Percentiles rank a stretch among this genome's conserved stretches.
phyloP scores from a whole-genome alignment of 1,140 invertebrate genomes.

The Drosophila prosaltans region DNA sequence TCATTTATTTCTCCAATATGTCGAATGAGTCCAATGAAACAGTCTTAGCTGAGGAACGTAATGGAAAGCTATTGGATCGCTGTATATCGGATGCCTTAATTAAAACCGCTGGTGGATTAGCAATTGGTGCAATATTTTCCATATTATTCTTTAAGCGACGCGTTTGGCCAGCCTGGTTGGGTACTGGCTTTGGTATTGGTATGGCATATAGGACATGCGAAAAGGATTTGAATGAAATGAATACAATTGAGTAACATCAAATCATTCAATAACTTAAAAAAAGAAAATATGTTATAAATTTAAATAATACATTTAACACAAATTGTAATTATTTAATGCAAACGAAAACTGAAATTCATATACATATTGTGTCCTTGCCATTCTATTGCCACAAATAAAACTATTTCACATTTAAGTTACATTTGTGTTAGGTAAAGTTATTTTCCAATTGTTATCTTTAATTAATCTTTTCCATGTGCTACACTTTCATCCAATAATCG shows the following conservation, averaged over 20 bases:
- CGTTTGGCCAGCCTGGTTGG: constrained; percentile 89
- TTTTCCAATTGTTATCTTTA: neutral
- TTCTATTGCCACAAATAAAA: no score
- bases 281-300: neutral
- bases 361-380: no score
- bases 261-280: neutral
- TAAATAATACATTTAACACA: neutral
- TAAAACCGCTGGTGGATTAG: constrained; percentile 87
- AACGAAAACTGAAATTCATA: no score
- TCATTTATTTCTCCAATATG: neutral
- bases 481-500: constrained; percentile 7
- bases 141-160: constrained; percentile 87
- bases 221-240: constrained; percentile 85
- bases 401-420: no score
- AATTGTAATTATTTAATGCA: no score
- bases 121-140: constrained; percentile 88
- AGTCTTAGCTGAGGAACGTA: constrained; percentile 83
- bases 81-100: constrained; percentile 86
- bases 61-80: constrained; percentile 85
- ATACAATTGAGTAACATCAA: constrained; percentile 10
- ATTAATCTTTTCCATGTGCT: neutral
- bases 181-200: constrained; percentile 89
- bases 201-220: constrained; percentile 91
- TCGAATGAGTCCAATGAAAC: neutral
- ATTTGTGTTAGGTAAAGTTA: no score